Conservation (phyloP, 2,113 vertebrate genomes). For the Camelus bactrianus region DNA sequence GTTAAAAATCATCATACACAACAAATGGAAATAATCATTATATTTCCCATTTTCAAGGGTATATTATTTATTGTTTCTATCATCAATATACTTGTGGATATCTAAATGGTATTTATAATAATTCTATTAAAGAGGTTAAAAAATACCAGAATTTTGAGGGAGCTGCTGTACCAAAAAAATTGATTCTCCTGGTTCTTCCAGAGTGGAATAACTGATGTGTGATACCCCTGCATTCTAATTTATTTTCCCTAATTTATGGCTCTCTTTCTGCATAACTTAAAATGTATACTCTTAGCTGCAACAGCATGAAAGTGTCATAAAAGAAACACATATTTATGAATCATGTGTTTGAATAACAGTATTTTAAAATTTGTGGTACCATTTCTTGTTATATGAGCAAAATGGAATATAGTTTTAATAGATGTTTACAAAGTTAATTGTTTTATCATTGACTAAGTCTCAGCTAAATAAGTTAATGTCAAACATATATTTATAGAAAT, state of each 20-base stretch:
- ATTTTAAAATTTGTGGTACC: not conserved
- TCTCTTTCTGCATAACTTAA: not conserved
- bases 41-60: not conserved
- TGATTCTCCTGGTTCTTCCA: not conserved
- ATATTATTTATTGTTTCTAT: not conserved
- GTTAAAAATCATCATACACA: not conserved
- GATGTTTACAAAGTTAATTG: not conserved
- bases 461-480: not conserved
- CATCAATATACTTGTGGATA: not conserved
- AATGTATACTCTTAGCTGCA: not conserved
- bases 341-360: not conserved
- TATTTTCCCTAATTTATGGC: not conserved
- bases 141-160: not conserved
- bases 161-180: not conserved
- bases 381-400: not conserved
- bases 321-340: not conserved
- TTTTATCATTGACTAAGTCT: constrained; percentile 10
- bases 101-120: not conserved
- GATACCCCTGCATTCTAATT: not conserved
- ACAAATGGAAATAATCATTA: not conserved
- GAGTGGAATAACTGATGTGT: not conserved
- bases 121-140: not conserved
- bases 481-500: not conserved
- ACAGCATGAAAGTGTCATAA: not conserved
- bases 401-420: not conserved